Evolutionary conservation across 2,113 vertebrate species (phyloP), one percentile per base, ranked within the genome.

Genomic region (zebrafish (Danio rerio)): DNA sequence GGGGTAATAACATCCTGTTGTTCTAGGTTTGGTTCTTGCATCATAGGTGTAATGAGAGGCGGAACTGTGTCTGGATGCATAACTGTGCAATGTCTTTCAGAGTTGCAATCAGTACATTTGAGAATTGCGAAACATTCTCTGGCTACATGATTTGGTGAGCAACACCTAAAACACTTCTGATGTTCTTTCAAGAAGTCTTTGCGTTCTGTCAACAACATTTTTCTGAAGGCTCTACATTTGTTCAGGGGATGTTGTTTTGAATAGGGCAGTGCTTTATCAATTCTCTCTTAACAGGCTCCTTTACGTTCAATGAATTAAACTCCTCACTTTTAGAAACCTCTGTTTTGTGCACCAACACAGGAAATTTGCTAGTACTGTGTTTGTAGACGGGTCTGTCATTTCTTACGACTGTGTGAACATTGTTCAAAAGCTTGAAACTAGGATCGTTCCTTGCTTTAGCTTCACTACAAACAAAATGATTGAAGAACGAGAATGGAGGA

Each of bases 371-470:
- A 49, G 21, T 55, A 31, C 15, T 9, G 43, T 72, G 15, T 45
- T 58, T 86, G 4, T 13, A 21, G 40, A 8, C 16, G 3, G 9
- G 3, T 73, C 5, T 76, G 31, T 85, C 58, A 13, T 13, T 7
- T 49, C 72, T 62, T 10, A 13, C 6, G 66, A 7, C 8, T 45
- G 18, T 13, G 5, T 52, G 12, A 12, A 40, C 53, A 59, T 12
- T 71, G 49, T 1, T 82, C 68, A 47, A 58, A 11, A 82, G 16
- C 7, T 31, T 47, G 15, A 83, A 83, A 49, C 45, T 78, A 1
- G 85, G 82, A 45, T 82, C 21, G 18, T 88, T 85, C 11, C 81
- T 69, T 5, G 80, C 80, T 9, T 82, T 86, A 68, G 76, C 76
- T 43, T 80, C 43, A 11, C 45, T 15, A 9, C 74, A 18, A 6